A percentile compares a stretch with the other conserved stretches of the same genome.
These are phyloP conservation scores for Elysia crispata DNA, from an alignment of 2,888 invertebrate genomes.

Conservation along the genomic window DNA sequence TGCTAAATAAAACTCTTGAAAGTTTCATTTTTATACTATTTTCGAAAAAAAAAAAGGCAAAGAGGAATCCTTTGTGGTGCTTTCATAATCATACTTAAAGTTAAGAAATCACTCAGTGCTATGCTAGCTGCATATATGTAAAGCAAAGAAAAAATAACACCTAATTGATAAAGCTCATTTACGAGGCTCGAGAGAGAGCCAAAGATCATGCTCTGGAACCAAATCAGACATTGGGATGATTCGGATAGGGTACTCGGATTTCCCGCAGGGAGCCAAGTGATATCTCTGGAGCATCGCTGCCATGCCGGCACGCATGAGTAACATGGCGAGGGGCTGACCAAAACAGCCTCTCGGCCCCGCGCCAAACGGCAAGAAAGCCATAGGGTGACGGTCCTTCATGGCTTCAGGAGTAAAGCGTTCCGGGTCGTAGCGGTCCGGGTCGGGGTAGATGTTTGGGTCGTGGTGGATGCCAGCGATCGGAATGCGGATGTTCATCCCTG, in stretches of 20 bases:
- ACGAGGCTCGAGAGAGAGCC: neutral
- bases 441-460: conserved; percentile 20
- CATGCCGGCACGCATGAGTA: neutral
- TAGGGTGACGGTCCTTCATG: neutral
- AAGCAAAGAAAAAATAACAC: too few relatives aligned
- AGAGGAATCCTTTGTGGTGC: too few relatives aligned
- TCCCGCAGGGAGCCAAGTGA: neutral
- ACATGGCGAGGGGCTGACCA: conserved; percentile 12
- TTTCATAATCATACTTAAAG: too few relatives aligned
- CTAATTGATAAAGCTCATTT: too few relatives aligned
- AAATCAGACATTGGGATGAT: neutral
- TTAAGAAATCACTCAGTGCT: too few relatives aligned
- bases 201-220: conserved; percentile 2
- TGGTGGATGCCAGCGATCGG: conserved; percentile 15
- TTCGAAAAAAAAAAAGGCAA: too few relatives aligned
- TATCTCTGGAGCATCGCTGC: conserved; percentile 7
- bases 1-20: too few relatives aligned
- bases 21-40: too few relatives aligned
- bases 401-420: conserved; percentile 9
- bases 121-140: too few relatives aligned
- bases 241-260: conserved; percentile 21
- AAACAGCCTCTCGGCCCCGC: conserved; percentile 20
- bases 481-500: conserved; percentile 6
- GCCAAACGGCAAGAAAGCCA: conserved; percentile 23
- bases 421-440: neutral